Conservation (phyloP, 2,888 invertebrate genomes). For the Rhaphigaster nebulosa region DNA sequence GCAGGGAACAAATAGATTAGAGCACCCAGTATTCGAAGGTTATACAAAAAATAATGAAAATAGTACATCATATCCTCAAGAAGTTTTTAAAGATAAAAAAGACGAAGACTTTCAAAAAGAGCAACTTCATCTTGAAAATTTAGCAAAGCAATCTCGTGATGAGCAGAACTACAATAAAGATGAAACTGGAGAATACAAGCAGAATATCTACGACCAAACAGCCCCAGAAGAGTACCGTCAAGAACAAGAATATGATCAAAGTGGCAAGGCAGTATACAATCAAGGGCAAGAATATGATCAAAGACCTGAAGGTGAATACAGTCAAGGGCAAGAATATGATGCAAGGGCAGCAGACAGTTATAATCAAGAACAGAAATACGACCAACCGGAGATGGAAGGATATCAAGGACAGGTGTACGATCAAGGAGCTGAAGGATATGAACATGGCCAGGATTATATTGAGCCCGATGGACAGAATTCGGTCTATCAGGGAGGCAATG, state of each 20-base stretch:
- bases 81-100: neutral
- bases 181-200: conserved; percentile 19
- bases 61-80: conserved; percentile 6
- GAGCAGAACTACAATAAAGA: neutral
- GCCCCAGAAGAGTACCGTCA: conserved; percentile 4
- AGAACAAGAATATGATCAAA: conserved; percentile 41
- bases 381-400: conserved; percentile 2
- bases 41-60: neutral
- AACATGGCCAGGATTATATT: neutral
- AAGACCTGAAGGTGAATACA: neutral
- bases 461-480: neutral
- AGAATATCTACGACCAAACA: conserved; percentile 8
- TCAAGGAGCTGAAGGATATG: neutral
- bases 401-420: conserved; percentile 15
- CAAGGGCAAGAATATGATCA: conserved; percentile 53
- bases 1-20: neutral
- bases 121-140: conserved; percentile 31
- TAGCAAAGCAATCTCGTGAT: neutral
- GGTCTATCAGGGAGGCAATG: neutral
- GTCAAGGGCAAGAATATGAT: conserved; percentile 53
- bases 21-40: neutral
- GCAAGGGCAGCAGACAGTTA: neutral
- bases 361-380: conserved; percentile 21
- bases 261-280: neutral
- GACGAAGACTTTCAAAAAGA: neutral